These are phyloP conservation scores for Merops nubicus DNA, from an alignment of 2,113 vertebrate species.

Conservation along the genomic window DNA sequence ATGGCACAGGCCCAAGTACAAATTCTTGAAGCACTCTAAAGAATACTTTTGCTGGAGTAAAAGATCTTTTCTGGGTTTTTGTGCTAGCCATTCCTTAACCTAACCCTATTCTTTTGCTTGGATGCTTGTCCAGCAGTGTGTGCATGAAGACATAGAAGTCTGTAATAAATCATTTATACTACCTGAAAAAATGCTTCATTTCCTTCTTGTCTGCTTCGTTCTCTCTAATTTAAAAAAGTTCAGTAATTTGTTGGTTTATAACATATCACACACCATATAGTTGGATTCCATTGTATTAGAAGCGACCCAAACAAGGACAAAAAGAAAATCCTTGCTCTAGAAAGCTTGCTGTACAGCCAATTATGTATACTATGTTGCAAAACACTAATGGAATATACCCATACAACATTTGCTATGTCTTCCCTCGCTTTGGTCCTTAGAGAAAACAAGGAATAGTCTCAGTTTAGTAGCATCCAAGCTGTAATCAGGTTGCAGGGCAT, in stretches of 20 bases:
- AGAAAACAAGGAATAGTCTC: not conserved
- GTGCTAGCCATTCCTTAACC: not conserved
- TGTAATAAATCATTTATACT: conserved; percentile 4
- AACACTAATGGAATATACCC: not conserved
- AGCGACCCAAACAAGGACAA: not conserved
- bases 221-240: not conserved
- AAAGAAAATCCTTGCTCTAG: not conserved
- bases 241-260: not conserved
- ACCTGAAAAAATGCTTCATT: not conserved
- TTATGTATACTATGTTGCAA: not conserved
- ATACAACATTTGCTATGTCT: not conserved
- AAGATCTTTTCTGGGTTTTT: not conserved
- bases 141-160: not conserved
- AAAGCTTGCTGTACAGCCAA: not conserved
- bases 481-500: not conserved
- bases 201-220: not conserved
- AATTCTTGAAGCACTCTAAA: not conserved
- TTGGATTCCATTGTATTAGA: not conserved
- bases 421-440: not conserved
- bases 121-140: not conserved
- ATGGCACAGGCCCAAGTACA: not conserved
- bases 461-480: not conserved
- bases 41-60: not conserved
- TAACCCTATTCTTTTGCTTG: not conserved
- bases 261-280: not conserved